Evolutionary conservation across 2,113 vertebrate species (phyloP).

Genomic region (Pantherophis guttatus): DNA sequence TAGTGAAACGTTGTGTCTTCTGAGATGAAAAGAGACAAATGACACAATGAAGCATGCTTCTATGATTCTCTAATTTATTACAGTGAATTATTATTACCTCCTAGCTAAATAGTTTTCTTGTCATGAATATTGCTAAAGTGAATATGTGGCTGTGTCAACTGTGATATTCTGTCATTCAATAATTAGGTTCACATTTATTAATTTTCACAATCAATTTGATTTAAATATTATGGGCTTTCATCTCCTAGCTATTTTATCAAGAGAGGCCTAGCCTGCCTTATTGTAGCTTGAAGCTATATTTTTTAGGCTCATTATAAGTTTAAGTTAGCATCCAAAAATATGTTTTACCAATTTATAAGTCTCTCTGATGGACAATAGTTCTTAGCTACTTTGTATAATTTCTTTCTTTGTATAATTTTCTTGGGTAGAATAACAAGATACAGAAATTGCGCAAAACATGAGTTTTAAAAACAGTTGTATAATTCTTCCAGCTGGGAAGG

Average conservation of each 20-base stretch:
- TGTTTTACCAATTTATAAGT: neutral
- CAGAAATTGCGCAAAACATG: neutral
- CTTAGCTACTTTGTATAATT: neutral
- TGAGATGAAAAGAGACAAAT: neutral
- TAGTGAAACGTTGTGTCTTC: neutral
- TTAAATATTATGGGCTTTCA: neutral
- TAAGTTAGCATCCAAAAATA: neutral
- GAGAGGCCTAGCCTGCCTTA: neutral
- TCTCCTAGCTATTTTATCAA: neutral
- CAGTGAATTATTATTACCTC: neutral
- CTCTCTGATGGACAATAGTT: neutral
- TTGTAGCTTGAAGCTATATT: neutral
- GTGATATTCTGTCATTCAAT: neutral
- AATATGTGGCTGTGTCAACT: neutral
- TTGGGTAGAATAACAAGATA: neutral
- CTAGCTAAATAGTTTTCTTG: neutral
- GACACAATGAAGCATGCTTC: neutral
- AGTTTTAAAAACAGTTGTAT: neutral
- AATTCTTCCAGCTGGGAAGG: neutral
- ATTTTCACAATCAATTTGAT: neutral
- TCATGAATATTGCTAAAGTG: neutral
- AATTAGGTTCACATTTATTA: neutral
- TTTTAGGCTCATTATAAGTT: neutral
- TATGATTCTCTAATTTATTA: neutral
- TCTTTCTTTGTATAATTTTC: neutral